Evolutionary conservation across 2,797 vertebrate genomes (phyloP), one percentile per base, ranked within the genome.

Genomic region (Saxicola maurus): DNA sequence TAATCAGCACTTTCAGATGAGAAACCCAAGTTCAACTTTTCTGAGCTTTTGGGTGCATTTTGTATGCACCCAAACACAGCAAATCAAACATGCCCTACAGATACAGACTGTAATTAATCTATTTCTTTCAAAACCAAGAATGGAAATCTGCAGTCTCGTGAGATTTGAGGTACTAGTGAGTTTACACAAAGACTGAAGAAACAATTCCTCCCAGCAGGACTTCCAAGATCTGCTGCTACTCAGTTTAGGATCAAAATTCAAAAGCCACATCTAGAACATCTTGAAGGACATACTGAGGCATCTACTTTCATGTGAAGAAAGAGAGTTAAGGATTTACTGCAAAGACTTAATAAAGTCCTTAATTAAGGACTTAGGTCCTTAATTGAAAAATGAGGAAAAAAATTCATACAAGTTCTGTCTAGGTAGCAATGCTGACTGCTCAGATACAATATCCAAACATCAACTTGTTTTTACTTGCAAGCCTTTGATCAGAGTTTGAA

Each of bases 1-100:
- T 94, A 94, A 93, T 46, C 60, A 67, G 71, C 49, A 69, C 30
- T 86, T 92, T 56, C 67, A 92, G 52, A 49, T 64, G 73, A 75
- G 79, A 87, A 93, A 82, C 2, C 0, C 59, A 74, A 61, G 14
- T 53, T 74, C 7, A 7, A 87, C 43, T 43, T 73, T n/a, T 81
- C 25, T 64, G 73, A 91, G 80, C 56, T 25, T 21, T 25, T 64
- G 42, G 31, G 53, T 51, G 11, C 46, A 71, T 46, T 48, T 16
- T 11, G 2, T n/a, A 21, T 33, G 13, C 42, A 48, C n/a, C 52
- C 52, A 81, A 62, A 64, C 51, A 83, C 5, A 37, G 30, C 30
- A 83, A 78, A 83, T 48, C 45, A 59, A 81, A 78, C 43, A 33
- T 20, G 30, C 13, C 49, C 42, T 69, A 56, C 28, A 61, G 66